Conservation (phyloP, 1,140 invertebrate species). For the Hydropsyche tenuis region DNA sequence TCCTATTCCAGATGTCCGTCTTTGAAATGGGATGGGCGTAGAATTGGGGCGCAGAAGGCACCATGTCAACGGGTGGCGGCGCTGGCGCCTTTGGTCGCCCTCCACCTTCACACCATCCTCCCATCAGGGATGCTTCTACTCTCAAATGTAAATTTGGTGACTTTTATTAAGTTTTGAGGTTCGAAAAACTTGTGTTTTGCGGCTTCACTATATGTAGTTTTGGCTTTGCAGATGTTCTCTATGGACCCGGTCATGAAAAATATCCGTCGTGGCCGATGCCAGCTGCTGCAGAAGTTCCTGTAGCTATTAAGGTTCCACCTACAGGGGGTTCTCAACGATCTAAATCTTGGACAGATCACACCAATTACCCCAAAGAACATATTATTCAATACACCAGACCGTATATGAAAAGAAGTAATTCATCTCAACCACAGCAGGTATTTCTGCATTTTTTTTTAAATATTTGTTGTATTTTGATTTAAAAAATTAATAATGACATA, state of each 20-base stretch:
- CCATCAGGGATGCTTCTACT: conserved; percentile 70
- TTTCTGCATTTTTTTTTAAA: conserved; percentile 35
- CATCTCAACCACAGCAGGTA: conserved; percentile 72
- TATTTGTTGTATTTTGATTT: no score
- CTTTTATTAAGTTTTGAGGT: not conserved
- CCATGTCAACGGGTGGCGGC: conserved; percentile 42
- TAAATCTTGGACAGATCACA: conserved; percentile 78
- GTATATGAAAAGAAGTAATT: conserved; percentile 71
- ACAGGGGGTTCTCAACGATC: conserved; percentile 67
- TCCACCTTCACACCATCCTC: conserved; percentile 53
- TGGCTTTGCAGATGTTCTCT: conserved; percentile 62
- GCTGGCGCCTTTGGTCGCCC: conserved; percentile 35
- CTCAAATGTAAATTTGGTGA: conserved; percentile 58
- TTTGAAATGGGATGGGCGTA: conserved; percentile 22
- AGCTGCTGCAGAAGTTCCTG: conserved; percentile 59
- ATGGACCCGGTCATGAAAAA: conserved; percentile 79
- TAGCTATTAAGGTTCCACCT: conserved; percentile 62
- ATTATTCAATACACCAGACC: conserved; percentile 70
- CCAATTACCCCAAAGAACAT: conserved; percentile 77
- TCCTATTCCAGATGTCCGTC: conserved; percentile 25
- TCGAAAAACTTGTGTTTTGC: not conserved
- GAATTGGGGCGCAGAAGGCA: conserved; percentile 17
- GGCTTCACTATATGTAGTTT: conserved; percentile 11
- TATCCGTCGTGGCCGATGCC: conserved; percentile 80
- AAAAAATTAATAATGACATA: not conserved